Percentiles rank a stretch among this genome's conserved stretches.
Evolutionary conservation across 2,797 vertebrate genomes (phyloP).

Genomic region (Phaenicophaeus curvirostris): DNA sequence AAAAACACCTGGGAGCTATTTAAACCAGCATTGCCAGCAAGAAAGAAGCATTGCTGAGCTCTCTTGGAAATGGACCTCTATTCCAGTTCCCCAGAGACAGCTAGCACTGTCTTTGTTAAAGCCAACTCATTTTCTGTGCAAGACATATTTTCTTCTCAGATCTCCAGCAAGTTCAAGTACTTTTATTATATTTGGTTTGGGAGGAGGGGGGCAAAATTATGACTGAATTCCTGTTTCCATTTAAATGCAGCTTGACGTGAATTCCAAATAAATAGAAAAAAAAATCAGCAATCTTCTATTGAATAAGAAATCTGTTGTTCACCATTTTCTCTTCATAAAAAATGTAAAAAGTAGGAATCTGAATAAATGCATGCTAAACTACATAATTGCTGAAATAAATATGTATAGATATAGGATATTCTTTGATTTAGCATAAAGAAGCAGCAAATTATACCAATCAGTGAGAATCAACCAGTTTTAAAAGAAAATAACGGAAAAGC

Average conservation of each 20-base stretch:
- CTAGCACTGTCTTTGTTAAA: background rate
- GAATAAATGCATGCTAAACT: conserved; percentile 63
- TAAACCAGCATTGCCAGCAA: background rate
- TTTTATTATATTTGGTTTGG: background rate
- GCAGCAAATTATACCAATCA: conserved; percentile 67
- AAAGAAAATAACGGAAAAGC: conserved; percentile 55
- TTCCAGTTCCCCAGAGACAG: background rate
- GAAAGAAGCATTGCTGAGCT: background rate
- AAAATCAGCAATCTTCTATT: conserved; percentile 29
- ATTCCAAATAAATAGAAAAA: conserved; percentile 8
- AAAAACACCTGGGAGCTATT: background rate
- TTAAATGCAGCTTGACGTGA: conserved; percentile 27
- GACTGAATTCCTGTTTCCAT: conserved; percentile 7
- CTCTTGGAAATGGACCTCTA: background rate
- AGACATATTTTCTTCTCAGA: background rate
- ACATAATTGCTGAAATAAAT: conserved; percentile 68
- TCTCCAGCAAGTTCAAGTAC: background rate
- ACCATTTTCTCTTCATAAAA: conserved; percentile 41
- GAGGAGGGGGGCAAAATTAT: background rate
- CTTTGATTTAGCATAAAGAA: conserved; percentile 66
- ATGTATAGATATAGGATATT: conserved; percentile 67
- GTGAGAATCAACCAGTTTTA: conserved; percentile 54
- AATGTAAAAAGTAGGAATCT: conserved; percentile 30
- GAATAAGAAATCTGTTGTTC: conserved; percentile 62
- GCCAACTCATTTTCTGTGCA: background rate